Conservation (phyloP, 2,888 invertebrate genomes). For the Orthosia incerta region DNA sequence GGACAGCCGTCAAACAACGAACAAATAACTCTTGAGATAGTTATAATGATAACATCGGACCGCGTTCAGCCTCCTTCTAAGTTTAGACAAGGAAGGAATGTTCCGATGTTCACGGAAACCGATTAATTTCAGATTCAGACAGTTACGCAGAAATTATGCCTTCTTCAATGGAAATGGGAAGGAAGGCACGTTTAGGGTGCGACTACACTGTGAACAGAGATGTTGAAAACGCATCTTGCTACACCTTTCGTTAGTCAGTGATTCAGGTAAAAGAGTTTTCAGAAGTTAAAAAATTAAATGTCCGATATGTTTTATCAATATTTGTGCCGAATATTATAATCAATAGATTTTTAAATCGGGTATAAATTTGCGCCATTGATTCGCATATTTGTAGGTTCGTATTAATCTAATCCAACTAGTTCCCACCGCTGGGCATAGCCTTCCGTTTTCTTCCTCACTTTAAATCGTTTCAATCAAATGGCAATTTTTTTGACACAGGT, state of each 20-base stretch:
- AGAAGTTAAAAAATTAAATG: not conserved
- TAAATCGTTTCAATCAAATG: too few species aligned
- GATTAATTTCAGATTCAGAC: slow-evolving; percentile 78
- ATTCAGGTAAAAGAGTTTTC: not conserved
- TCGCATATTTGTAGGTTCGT: too few species aligned
- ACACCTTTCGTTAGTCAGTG: too few species aligned
- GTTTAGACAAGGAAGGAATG: slow-evolving; percentile 60
- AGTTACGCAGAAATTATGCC: slow-evolving; percentile 72
- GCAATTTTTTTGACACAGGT: too few species aligned
- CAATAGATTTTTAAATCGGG: too few species aligned
- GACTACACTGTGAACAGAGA: slow-evolving; percentile 17
- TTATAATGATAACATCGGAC: slow-evolving; percentile 47
- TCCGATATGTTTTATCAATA: too few species aligned
- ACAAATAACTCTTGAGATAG: slow-evolving; percentile 44
- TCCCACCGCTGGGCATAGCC: too few species aligned
- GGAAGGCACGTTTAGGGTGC: slow-evolving; percentile 27
- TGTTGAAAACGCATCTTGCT: not conserved
- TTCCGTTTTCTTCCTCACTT: too few species aligned
- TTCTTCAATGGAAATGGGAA: slow-evolving; percentile 66
- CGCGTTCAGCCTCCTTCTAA: slow-evolving; percentile 40
- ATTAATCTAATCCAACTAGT: too few species aligned
- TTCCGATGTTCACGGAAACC: slow-evolving; percentile 64
- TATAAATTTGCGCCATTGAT: too few species aligned
- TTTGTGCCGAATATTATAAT: too few species aligned
- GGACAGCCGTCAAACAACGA: slow-evolving; percentile 12